These are phyloP conservation scores for Brevimyrus niger DNA, from an alignment of 2,113 vertebrate genomes.

Conservation along the genomic window DNA sequence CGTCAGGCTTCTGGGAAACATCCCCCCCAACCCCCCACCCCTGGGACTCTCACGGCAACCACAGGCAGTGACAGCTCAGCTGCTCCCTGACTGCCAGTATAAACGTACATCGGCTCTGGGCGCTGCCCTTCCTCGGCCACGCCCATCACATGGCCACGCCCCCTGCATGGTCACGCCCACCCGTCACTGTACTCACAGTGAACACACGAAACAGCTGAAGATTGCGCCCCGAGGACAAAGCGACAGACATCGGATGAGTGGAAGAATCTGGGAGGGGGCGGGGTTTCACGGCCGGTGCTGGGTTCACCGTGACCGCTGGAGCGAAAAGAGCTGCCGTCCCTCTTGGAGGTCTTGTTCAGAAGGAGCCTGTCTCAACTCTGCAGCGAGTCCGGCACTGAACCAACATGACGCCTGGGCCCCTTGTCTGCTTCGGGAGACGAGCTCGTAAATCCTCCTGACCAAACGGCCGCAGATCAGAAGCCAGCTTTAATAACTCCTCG, in stretches of 20 bases:
- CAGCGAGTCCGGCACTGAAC: background rate
- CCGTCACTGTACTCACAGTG: background rate
- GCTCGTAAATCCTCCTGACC: background rate
- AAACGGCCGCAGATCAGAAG: background rate
- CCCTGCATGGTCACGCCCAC: background rate
- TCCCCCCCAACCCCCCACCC: background rate
- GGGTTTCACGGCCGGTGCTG: background rate
- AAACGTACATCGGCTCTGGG: no score
- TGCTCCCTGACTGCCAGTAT: background rate
- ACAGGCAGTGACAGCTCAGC: slow-evolving; percentile 26
- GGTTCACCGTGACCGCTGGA: background rate
- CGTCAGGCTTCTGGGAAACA: slow-evolving; percentile 34
- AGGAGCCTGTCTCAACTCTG: background rate
- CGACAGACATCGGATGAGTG: background rate
- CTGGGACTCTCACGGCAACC: slow-evolving; percentile 30
- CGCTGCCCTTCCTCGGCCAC: background rate
- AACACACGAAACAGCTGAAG: background rate
- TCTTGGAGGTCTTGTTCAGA: background rate
- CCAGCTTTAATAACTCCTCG: background rate
- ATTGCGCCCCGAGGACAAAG: background rate
- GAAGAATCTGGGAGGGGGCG: background rate
- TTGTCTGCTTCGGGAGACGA: background rate
- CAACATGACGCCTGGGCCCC: background rate
- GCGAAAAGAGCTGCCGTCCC: background rate
- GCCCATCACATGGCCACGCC: background rate